These are phyloP conservation scores for Noctua janthina DNA, from an alignment of 2,888 invertebrate species.

Conservation along the genomic window DNA sequence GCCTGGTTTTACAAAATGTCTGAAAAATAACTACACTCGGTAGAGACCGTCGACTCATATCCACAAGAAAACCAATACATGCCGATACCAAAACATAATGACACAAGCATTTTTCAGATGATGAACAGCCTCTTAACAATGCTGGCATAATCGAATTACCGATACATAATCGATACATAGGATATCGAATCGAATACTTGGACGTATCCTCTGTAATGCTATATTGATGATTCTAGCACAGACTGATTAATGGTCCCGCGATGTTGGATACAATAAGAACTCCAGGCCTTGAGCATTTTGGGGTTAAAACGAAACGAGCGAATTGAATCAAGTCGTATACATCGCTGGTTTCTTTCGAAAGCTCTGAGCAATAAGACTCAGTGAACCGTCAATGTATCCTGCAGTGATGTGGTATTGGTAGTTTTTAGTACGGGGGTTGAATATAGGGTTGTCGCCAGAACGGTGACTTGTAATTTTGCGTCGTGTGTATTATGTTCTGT, in stretches of 20 bases:
- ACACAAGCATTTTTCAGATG: constrained; percentile 82
- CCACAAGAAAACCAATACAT: constrained; percentile 49
- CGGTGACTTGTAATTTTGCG: constrained; percentile 86
- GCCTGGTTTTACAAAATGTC: neutral
- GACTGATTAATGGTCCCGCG: constrained; percentile 89
- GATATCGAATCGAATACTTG: constrained; percentile 88
- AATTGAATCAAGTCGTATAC: constrained; percentile 57
- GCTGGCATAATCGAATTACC: constrained; percentile 87
- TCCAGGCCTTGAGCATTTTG: constrained; percentile 75
- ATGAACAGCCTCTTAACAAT: constrained; percentile 84
- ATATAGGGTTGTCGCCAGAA: constrained; percentile 88
- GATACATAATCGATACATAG: constrained; percentile 87
- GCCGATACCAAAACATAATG: constrained; percentile 74
- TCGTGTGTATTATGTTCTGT: constrained; percentile 76
- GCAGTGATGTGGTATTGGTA: constrained; percentile 2
- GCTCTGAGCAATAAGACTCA: neutral
- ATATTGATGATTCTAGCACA: constrained; percentile 89
- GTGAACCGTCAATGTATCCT: constrained; percentile 65
- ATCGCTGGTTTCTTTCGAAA: constrained; percentile 67
- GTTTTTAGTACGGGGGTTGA: constrained; percentile 68
- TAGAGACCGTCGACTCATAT: neutral
- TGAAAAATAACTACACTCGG: neutral
- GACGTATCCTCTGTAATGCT: constrained; percentile 87
- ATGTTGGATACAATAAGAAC: constrained; percentile 85
- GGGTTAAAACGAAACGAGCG: constrained; percentile 64